Evolutionary conservation across 2,113 vertebrate species (phyloP), one percentile per base, ranked within the genome.

Genomic region (Colossoma macropomum): DNA sequence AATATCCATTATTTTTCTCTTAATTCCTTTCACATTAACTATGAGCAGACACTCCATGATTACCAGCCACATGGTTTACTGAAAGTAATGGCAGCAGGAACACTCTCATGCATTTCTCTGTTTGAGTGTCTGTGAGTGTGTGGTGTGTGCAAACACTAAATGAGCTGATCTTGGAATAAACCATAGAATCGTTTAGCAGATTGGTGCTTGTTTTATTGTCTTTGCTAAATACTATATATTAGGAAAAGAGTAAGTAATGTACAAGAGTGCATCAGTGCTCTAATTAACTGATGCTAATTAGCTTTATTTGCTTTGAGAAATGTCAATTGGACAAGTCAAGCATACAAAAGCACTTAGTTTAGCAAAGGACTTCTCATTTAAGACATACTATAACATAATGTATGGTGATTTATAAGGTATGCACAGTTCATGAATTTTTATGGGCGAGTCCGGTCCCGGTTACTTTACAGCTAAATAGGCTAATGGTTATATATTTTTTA

Each of bases 51-150:
- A 23, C 48, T 56, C 59, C 17, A 28, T 63, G 73, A 82, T 82
- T 60, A 59, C 30, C 30, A 82, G 28, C 81, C 62, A 76, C 72
- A 82, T 75, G 71, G 75, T 82, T 82, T 82, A 50, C 72, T 75
- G n/a, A 52, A 56, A 38, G 66, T 60, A 74, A 69, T 82, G 73
- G 0, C 54, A 56, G 2, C 54, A 56, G 15, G 54, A 56, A 8
- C 65, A 72, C 65, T 62, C 71, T 75, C 19, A 45, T 50, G 27
- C 68, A 62, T 83, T 2, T 8, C 50, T 52, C 50, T 17, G 50
- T 52, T 52, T 52, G 16, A 52, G 60, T 78, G 66, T 60, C 38
- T 77, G 30, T 34, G 10, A 38, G 76, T 74, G 28, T 75, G 48
- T 62, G 25, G 59, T 54, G 50, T 78, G n/a, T 56, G 62, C 45